Evolutionary conservation across 2,888 invertebrate species (phyloP), one percentile per base, ranked within the genome.

Genomic region (Ormyrus pomaceus): DNA sequence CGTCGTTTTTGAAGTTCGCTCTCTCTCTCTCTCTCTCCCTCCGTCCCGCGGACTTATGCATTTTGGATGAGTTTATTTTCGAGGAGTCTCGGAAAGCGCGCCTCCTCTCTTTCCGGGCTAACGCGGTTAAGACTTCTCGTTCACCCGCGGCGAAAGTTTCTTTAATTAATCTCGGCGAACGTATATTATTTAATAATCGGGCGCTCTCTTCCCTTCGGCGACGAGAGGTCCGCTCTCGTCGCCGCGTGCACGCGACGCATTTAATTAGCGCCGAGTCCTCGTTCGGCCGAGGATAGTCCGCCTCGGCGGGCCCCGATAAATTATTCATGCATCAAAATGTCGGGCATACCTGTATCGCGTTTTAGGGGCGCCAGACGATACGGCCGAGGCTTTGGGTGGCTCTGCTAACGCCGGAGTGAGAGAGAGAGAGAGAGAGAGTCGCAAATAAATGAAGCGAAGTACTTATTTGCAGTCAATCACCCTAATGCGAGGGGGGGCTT

Each of bases 351-450:
- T 72, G 55, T 53, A 45, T 53, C 51, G 53, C n/a, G 45, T 78
- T 51, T 79, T 79, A 79, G 74, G 72, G 55, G 34, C 34, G 64
- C 34, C 59, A 56, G 78, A 56, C 68, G 78, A 73, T 79, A 79
- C 50, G 79, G 53, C 69, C 46, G 19, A 34, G 34, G 56, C 62
- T 68, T 72, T 80, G 80, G 82, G 77, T 79, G 69, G 19, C 46
- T 34, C 34, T 3, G 2, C 34, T 48, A 55, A 34, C 51, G 79
- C 76, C 6, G 50, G 9, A 9, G 48, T 50, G 45, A 55, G 62
- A n/a, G 34, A 55, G 56, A 0, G 13, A n/a, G 10, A 9, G 11
- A 34, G 34, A 34, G 34, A 34, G 56, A 50, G 56, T 58, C 70
- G 48, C 59, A 65, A 75, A 79, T 79, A 79, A 75, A 75, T 75